Evolutionary conservation across 2,113 vertebrate genomes (phyloP).

Genomic region (Pangasianodon hypophthalmus): DNA sequence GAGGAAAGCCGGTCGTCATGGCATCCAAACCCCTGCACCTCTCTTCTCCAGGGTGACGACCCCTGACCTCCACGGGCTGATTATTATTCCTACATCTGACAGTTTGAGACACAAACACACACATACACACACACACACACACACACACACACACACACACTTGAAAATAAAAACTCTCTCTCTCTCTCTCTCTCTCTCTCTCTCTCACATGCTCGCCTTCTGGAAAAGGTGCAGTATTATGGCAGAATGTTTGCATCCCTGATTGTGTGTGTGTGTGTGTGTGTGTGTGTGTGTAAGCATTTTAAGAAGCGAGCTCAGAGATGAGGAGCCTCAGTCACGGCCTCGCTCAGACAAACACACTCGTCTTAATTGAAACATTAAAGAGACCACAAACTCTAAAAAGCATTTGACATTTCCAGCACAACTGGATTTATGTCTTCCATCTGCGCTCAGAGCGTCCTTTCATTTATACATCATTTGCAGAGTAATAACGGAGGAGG

Average conservation of each 20-base stretch:
- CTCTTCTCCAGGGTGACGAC: slow-evolving; percentile 50
- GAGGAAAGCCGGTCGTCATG: slow-evolving; percentile 46
- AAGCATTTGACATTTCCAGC: not conserved
- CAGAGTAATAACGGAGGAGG: not conserved
- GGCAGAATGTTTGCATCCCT: not conserved
- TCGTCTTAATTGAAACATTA: not conserved
- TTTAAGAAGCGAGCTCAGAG: not conserved
- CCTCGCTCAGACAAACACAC: not conserved
- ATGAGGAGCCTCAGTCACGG: not conserved
- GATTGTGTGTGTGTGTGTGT: not conserved
- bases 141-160: not conserved
- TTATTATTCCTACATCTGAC: slow-evolving; percentile 49
- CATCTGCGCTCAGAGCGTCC: not conserved
- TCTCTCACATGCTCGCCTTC: not conserved
- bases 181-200: too few relatives aligned
- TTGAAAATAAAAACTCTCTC: too few relatives aligned
- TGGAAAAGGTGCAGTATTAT: not conserved
- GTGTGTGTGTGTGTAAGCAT: not conserved
- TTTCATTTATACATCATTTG: not conserved
- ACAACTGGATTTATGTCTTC: not conserved
- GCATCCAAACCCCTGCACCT: slow-evolving; percentile 50
- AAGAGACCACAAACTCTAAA: not conserved
- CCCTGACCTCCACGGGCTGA: slow-evolving; percentile 32
- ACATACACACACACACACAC: slow-evolving; percentile 19
- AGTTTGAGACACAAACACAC: slow-evolving; percentile 11